Conservation (phyloP, 2,113 vertebrate genomes). For the Callocephalon fimbriatum region DNA sequence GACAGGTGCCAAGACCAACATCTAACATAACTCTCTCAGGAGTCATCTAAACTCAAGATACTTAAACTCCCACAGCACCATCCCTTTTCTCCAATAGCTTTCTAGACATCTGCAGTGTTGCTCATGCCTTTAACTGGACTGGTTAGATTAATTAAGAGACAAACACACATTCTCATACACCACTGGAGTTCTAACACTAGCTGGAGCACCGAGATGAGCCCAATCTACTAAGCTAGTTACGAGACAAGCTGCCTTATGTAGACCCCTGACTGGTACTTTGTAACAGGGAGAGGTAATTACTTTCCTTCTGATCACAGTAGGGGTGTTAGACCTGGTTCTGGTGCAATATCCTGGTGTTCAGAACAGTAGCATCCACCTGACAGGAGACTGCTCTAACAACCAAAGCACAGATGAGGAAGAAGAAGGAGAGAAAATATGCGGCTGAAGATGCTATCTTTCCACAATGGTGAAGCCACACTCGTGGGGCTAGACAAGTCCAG, state of each 20-base stretch:
- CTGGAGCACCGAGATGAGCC: background rate
- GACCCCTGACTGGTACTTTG: background rate
- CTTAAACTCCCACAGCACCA: background rate
- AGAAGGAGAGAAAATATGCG: background rate
- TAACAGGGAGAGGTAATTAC: background rate
- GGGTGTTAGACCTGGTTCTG: background rate
- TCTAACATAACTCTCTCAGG: background rate
- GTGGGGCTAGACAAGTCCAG: background rate
- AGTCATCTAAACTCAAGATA: background rate
- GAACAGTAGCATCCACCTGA: background rate
- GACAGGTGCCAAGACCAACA: background rate
- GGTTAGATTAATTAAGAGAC: background rate
- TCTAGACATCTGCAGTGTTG: background rate
- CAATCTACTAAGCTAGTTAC: background rate
- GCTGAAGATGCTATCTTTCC: background rate
- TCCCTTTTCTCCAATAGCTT: background rate
- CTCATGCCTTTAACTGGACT: background rate
- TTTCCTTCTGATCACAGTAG: background rate
- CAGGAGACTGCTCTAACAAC: background rate
- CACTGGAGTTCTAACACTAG: background rate
- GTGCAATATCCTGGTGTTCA: background rate
- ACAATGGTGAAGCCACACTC: background rate
- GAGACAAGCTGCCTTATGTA: accelerated
- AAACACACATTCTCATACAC: background rate
- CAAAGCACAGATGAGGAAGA: background rate